Base-by-base conservation (phyloP, 2,888 invertebrate genomes). In the Parasteatoda lunata region DNA sequence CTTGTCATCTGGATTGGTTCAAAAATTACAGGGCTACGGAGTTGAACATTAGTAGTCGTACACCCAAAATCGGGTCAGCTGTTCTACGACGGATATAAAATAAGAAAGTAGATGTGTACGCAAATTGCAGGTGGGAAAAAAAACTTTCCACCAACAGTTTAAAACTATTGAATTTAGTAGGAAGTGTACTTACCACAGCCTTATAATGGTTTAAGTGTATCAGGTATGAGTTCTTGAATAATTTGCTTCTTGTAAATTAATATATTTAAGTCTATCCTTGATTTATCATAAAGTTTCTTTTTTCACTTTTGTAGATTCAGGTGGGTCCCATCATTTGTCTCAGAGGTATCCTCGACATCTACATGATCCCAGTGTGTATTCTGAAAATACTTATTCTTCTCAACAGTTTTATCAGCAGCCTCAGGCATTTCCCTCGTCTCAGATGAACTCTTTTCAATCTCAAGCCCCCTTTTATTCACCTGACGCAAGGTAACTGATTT, bases 261-360 rank as follows among this genome's bases (percentile, higher is more conserved):
- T 5, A 13, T 45, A 15, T 45, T 6, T 15, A 15, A 68, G 5
- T 11, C 8, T 30, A 7, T 68, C 4, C 0, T 5, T 90, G 89
- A 15, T 11, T 75, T 9, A 15, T 65, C 0, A 30, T 65, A 49
- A 30, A 7, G 4, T n/a, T 45, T 13, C n/a, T 66, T 48, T 15
- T 68, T 91, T 91, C 66, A 91, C 59, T 72, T 45, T 78, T 69
- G 45, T 13, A 86, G 85, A 59, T 72, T 75, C 80, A 65, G 76
- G 77, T 30, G 77, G 80, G n/a, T 7, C 76, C 3, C 77, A 91
- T 71, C 90, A 91, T n/a, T 79, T 91, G 76, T 89, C 91, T 65
- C 90, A 91, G 76, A 91, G 91, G 81, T 92, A 92, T 84, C 91
- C 91, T 4, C 71, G 89, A 7, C 89, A 90, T 52, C 88, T 90